These are phyloP conservation scores for Paguma larvata DNA, from an alignment of 2,797 vertebrate genomes.

Conservation along the genomic window DNA sequence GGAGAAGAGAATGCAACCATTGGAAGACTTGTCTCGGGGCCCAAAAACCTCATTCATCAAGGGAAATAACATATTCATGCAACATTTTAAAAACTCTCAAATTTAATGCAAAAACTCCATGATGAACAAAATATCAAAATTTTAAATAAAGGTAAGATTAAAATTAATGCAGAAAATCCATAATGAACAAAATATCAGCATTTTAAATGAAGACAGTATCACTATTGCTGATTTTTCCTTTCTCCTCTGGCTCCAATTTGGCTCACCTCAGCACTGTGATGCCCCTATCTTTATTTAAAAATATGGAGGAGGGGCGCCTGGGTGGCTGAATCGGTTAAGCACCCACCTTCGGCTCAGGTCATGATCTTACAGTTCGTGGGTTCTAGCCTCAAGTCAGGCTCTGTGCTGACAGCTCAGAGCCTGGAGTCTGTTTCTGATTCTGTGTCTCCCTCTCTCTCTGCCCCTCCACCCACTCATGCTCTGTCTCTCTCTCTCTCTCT, in stretches of 20 bases:
- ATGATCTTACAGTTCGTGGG: too few species aligned
- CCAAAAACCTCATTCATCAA: background rate
- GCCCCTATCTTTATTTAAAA: background rate
- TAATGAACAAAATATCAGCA: background rate
- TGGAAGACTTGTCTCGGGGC: background rate
- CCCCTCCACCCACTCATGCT: too few species aligned
- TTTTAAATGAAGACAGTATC: background rate
- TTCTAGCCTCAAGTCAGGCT: too few species aligned
- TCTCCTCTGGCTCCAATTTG: background rate
- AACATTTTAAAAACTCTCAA: background rate
- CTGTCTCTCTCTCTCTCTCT: too few species aligned
- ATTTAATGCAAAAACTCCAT: background rate
- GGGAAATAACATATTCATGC: background rate
- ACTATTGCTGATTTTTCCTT: background rate
- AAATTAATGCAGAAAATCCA: background rate
- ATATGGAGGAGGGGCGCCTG: background rate
- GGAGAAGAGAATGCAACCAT: background rate
- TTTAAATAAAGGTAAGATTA: constrained; percentile 7
- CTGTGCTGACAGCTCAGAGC: too few species aligned
- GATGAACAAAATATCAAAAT: background rate
- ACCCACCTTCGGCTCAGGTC: too few species aligned
- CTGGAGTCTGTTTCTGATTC: too few species aligned
- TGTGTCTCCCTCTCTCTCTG: too few species aligned
- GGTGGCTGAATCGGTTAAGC: too few species aligned
- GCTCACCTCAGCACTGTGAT: background rate